Base-by-base conservation (phyloP, 2,888 invertebrate genomes). In the Adela reaumurella region DNA sequence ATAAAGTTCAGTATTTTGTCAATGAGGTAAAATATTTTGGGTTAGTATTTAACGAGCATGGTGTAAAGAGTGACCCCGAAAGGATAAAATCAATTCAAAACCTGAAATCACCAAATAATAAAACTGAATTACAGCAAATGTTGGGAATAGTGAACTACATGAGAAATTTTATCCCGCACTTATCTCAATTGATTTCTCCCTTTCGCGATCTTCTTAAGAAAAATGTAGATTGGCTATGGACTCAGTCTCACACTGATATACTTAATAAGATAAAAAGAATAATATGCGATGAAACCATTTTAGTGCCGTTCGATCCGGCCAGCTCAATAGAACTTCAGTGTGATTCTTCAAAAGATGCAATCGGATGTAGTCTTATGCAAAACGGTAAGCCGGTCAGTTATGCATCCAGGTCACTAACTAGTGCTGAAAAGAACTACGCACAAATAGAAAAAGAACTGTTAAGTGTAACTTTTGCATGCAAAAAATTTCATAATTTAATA, bases 401-500 rank as follows among this genome's bases (percentile, higher is more conserved):
- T 45, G 45, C 24, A 3, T 45, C 45, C 2, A 2, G 24, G 4
- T 45, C 45, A 16, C n/a, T 45, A 3, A 45, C 45, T 3, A 14
- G 24, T 17, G 6, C 45, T 16, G 45, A 45, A 45, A 8, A 10
- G 3, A 28, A 45, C 8, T 28, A 45, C 14, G 47, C 56, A 3
- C 57, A 58, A 52, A 56, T 58, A n/a, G 58, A 59, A 49, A 57
- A 57, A 43, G 55, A 57, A 49, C 49, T 57, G 42, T 46, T 58
- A 14, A 52, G 56, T 11, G 51, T 56, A 19, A 52, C 56, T 3
- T 57, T 54, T 41, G 52, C 51, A 1, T 56, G 56, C 49, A 17
- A 50, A 17, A 56, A 55, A 50, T 57, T 57, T 35, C 56, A 57
- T 24, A 43, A 46, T 2, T 56, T 50, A 18, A 56, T 58, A 19